phyloP scores from a whole-genome alignment of 2,113 vertebrate species.

The Capreolus pygargus region DNA sequence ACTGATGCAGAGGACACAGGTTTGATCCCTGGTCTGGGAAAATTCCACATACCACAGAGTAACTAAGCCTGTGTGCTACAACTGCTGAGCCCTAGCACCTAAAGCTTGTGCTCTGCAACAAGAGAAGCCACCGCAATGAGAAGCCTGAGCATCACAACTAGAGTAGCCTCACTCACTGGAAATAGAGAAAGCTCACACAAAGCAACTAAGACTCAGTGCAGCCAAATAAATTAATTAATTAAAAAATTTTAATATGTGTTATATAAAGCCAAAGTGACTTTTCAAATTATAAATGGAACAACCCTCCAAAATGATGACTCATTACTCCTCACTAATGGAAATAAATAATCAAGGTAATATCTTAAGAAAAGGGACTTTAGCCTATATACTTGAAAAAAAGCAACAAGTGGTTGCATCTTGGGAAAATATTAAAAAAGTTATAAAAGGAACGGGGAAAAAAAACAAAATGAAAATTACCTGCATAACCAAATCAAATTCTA shows the following conservation, averaged over 20 bases:
- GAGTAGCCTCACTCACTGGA: background rate
- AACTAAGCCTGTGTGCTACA: background rate
- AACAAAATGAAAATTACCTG: background rate
- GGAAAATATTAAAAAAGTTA: slow-evolving; percentile 7
- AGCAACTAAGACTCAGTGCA: background rate
- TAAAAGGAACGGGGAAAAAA: background rate
- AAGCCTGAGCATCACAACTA: background rate
- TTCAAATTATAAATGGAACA: background rate
- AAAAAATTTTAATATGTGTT: background rate
- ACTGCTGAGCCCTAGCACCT: background rate
- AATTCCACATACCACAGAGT: background rate
- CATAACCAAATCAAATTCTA: background rate
- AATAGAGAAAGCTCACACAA: background rate
- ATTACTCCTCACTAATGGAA: background rate
- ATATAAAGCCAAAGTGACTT: background rate
- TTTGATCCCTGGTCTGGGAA: background rate
- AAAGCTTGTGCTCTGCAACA: background rate
- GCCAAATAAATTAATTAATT: background rate
- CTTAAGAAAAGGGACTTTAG: background rate
- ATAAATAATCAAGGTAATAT: background rate
- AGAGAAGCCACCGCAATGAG: background rate
- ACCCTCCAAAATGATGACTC: background rate
- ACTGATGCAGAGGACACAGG: background rate
- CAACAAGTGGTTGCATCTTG: background rate
- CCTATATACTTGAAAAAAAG: background rate